Percentiles rank a stretch among this genome's conserved stretches.
These are phyloP conservation scores for Mesoligia furuncula DNA, from an alignment of 2,888 invertebrate species.

Conservation along the genomic window DNA sequence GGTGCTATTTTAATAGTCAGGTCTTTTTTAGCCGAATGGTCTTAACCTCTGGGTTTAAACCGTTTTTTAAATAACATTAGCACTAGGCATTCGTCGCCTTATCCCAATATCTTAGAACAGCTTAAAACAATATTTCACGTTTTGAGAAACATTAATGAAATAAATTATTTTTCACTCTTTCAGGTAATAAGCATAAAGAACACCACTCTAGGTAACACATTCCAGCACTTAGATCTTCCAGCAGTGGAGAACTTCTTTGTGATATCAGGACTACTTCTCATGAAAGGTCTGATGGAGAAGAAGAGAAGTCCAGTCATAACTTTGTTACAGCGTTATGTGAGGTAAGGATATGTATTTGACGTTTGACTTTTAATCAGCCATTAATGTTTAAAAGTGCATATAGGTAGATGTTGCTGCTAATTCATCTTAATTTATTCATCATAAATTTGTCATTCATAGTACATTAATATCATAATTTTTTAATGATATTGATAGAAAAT, in stretches of 20 bases:
- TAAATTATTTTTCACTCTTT: not conserved
- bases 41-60: not conserved
- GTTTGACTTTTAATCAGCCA: not conserved
- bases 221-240: slow-evolving; percentile 48
- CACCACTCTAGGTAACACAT: slow-evolving; percentile 26
- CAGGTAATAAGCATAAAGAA: slow-evolving; percentile 33
- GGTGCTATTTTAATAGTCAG: not conserved
- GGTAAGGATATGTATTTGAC: slow-evolving; percentile 55
- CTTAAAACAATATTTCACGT: not conserved
- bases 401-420: not conserved
- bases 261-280: slow-evolving; percentile 71
- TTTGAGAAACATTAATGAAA: not conserved
- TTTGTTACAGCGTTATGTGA: slow-evolving; percentile 70
- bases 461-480: not conserved
- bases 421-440: not conserved
- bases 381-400: not conserved
- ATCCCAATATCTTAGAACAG: not conserved
- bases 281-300: slow-evolving; percentile 61
- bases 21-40: not conserved
- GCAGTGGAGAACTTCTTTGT: slow-evolving; percentile 71
- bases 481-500: not conserved
- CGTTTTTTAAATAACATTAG: not conserved
- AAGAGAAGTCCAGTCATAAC: slow-evolving; percentile 55
- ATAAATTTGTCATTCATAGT: too few relatives aligned
- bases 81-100: not conserved